Conservation (phyloP, 2,113 vertebrate genomes). For the Cinclus mexicanus region DNA sequence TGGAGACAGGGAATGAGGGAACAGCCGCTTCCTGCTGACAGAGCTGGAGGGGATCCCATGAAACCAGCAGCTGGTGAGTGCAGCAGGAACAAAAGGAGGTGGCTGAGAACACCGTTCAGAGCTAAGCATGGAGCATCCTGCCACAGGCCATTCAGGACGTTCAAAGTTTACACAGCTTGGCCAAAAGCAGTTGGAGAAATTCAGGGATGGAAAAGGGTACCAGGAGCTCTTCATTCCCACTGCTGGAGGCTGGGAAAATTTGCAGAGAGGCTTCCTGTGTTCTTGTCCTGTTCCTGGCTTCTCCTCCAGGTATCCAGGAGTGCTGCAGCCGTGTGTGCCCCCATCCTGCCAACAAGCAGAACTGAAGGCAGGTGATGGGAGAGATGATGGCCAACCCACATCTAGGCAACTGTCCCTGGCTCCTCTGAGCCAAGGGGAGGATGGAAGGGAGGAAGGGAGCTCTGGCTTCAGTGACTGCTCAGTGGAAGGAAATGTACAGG, state of each 20-base stretch:
- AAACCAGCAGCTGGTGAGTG: not conserved
- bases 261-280: not conserved
- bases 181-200: not conserved
- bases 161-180: not conserved
- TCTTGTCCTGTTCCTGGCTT: not conserved
- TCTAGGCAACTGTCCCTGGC: not conserved
- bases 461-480: not conserved
- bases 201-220: not conserved
- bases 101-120: not conserved
- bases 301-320: not conserved
- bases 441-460: not conserved
- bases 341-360: not conserved
- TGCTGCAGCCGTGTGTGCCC: accelerated
- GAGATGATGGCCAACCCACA: not conserved
- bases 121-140: accelerated
- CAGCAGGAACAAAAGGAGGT: not conserved
- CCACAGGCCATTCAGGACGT: not conserved
- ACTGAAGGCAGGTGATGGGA: not conserved
- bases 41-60: not conserved
- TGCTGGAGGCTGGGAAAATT: not conserved
- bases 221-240: not conserved
- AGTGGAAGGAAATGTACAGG: not conserved
- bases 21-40: not conserved
- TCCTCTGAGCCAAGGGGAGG: not conserved
- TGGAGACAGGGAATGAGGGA: not conserved